Evolutionary conservation across 2,113 vertebrate genomes (phyloP), one percentile per base, ranked within the genome.

Genomic region (Coptodon bakossiorum): DNA sequence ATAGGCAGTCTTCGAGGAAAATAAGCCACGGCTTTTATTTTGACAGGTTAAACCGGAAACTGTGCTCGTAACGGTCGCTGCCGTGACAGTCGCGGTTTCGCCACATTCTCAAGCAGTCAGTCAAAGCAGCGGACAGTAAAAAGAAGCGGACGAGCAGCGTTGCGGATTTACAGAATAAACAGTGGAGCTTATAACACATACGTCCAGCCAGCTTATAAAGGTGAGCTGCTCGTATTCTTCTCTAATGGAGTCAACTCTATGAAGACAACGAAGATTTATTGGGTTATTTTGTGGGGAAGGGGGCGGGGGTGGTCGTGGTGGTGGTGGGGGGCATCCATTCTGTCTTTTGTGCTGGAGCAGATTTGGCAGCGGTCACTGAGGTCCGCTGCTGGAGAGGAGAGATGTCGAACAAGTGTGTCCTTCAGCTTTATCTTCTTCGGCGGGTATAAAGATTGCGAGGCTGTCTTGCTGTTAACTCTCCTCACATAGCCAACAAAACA

Each of bases 321-420:
- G 50, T 1, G 57, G 59, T 1, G 59, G 59, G 87, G 87, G 90
- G 83, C 36, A 52, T 87, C 84, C 86, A 81, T 88, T 89, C 86
- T 87, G 93, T 90, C 94, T 95, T 93, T 96, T 96, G 95, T 96
- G 95, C 90, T 52, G 89, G 91, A 88, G 83, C 83, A 3, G 85
- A 82, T 90, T 82, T 50, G 66, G 89, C 83, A 61, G 87, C 81
- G 92, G 87, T 93, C 90, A 93, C 48, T 6, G 31, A 83, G 71
- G 79, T 80, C 79, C 54, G 59, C 1, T 19, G 8, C 45, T 4
- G 68, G 50, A 7, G 3, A n/a, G 36, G 22, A 27, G 68, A 16
- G 2, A 16, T 83, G 10, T 66, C 4, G 52, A 38, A 2, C 17
- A 17, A 57, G 83, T 57, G 86, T n/a, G 27, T 29, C 14, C 34